phyloP scores from a whole-genome alignment of 1,140 invertebrate species.

The Drosophila prosaltans region DNA sequence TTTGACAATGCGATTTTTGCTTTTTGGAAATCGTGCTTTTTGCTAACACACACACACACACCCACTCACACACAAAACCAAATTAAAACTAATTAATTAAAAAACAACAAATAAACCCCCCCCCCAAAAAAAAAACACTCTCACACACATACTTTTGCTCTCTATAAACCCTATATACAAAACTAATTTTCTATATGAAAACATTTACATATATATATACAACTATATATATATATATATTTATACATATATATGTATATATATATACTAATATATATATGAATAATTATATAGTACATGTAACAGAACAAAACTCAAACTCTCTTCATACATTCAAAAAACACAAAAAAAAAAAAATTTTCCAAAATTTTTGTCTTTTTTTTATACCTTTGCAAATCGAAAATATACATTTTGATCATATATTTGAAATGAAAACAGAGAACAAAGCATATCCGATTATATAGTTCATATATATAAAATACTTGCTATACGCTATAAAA shows the following conservation, averaged over 20 bases:
- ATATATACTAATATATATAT: slow-evolving; percentile 26
- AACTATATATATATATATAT: slow-evolving; percentile 26
- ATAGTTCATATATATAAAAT: too few relatives aligned
- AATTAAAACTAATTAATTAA: slow-evolving; percentile 51
- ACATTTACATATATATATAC: slow-evolving; percentile 47
- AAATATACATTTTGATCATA: too few relatives aligned
- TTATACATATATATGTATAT: slow-evolving; percentile 39
- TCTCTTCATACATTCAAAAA: slow-evolving; percentile 18
- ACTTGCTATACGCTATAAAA: too few relatives aligned
- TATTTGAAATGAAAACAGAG: too few relatives aligned
- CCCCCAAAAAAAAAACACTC: neutral
- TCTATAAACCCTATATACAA: slow-evolving; percentile 75
- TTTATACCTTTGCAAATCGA: neutral
- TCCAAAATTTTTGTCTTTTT: neutral
- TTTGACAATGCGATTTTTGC: slow-evolving; percentile 78
- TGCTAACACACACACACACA: slow-evolving; percentile 49
- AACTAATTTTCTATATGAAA: slow-evolving; percentile 65
- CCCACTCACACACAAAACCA: slow-evolving; percentile 34
- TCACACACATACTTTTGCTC: slow-evolving; percentile 59
- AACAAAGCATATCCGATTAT: too few relatives aligned
- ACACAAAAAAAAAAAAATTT: slow-evolving; percentile 14
- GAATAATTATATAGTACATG: slow-evolving; percentile 34
- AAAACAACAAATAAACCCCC: slow-evolving; percentile 29
- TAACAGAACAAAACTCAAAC: slow-evolving; percentile 38
- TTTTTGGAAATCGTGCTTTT: slow-evolving; percentile 80